phyloP scores from a whole-genome alignment of 2,888 invertebrate genomes.

The Habroteleia sp. region DNA sequence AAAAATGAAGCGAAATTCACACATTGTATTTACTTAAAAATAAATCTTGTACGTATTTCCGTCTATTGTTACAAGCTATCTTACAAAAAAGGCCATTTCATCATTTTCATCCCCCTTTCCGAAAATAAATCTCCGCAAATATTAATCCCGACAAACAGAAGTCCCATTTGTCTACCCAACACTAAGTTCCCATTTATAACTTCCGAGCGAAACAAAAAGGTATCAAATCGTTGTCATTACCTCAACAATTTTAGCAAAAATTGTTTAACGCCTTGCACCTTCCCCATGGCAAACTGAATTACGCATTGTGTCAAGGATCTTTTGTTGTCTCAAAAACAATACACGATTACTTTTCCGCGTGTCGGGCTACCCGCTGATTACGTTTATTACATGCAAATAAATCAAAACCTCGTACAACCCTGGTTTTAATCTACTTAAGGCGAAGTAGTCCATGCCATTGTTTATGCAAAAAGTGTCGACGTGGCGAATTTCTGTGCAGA shows the following conservation, averaged over 20 bases:
- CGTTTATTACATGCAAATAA: slow-evolving; percentile 49
- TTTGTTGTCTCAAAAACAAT: slow-evolving; percentile 46
- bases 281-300: slow-evolving; percentile 29
- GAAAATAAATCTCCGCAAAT: slow-evolving; percentile 37
- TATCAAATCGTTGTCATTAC: slow-evolving; percentile 42
- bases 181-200: slow-evolving; percentile 42
- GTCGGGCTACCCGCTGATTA: slow-evolving; percentile 16
- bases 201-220: slow-evolving; percentile 26
- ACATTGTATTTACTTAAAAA: slow-evolving; percentile 10
- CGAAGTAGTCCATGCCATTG: slow-evolving; percentile 1
- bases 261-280: slow-evolving; percentile 24
- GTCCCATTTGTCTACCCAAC: slow-evolving; percentile 29
- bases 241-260: slow-evolving; percentile 41
- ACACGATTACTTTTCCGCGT: slow-evolving; percentile 29
- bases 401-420: slow-evolving; percentile 21
- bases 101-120: slow-evolving; percentile 21
- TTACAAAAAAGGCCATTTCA: slow-evolving; percentile 33
- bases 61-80: slow-evolving; percentile 14
- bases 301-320: slow-evolving; percentile 32
- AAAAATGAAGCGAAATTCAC: not conserved
- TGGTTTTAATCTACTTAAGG: slow-evolving; percentile 24
- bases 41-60: slow-evolving; percentile 15
- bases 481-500: too few relatives aligned
- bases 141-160: slow-evolving; percentile 39
- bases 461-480: too few relatives aligned